Evolutionary conservation across 1,140 invertebrate genomes (phyloP), one percentile per base, ranked within the genome.

Genomic region (Aleiodes sp.): DNA sequence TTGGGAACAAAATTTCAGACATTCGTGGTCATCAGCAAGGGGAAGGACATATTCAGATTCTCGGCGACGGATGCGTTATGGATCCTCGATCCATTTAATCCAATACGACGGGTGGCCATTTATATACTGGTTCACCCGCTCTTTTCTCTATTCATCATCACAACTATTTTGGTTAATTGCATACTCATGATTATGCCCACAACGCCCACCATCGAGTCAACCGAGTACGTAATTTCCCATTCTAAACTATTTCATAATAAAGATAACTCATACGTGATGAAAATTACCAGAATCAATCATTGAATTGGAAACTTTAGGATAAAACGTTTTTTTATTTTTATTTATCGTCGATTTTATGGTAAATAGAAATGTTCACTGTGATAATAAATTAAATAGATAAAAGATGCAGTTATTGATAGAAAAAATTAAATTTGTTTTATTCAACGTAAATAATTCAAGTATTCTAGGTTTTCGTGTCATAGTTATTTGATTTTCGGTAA

Each of bases 41-140:
- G 97, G 88, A 97, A 96, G 90, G 96, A 97, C 89, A 98, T 99
- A 89, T 98, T 96, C 91, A 92, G 97, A 88, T 99, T 99, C 91
- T 97, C 94, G 88, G 96, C 97, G 82, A 96, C 95, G 76, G 93
- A 98, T 86, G 96, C 96, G 84, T 88, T 98, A 85, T 98, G 93
- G 91, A 90, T 97, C 83, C 90, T 99, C 80, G 94, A 95, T 87
- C 97, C 97, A 74, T 99, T 98, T 89, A 98, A 98, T 89, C 96
- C 96, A 74, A 94, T 99, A 87, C 93, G 97, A 88, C 92, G 96
- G 86, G 94, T 96, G 83, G 96, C 97, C 81, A 97, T 99, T 88
- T 98, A 96, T 88, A 95, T 98, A 88, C 90, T 99, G 87, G 96
- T 98, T 82, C 97, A 99, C 92, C 96, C 95, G 86, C 88, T 97